These are phyloP conservation scores for Chrysolina americana DNA, from an alignment of 2,888 invertebrate species.

Conservation along the genomic window DNA sequence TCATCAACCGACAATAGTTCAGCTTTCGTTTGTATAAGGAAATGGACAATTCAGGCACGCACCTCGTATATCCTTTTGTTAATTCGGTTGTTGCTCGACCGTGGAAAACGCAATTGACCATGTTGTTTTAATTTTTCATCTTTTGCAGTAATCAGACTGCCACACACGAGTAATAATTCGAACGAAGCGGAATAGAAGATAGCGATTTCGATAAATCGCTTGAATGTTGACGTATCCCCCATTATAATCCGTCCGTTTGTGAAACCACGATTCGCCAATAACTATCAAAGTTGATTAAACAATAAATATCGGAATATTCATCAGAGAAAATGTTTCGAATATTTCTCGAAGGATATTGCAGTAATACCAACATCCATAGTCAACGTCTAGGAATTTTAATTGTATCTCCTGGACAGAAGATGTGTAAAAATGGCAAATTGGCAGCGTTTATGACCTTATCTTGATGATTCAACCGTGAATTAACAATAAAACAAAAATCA, in stretches of 20 bases:
- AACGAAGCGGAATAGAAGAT: slow-evolving; percentile 30
- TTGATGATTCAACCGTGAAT: slow-evolving; percentile 42
- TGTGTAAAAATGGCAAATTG: slow-evolving; percentile 48
- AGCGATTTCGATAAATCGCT: slow-evolving; percentile 34
- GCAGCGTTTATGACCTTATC: slow-evolving; percentile 46
- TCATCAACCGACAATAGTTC: too few relatives aligned
- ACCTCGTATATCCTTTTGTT: background rate
- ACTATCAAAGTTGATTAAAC: slow-evolving; percentile 47
- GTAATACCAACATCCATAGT: slow-evolving; percentile 38
- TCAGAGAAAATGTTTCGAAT: slow-evolving; percentile 35
- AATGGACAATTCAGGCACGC: background rate
- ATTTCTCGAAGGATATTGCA: slow-evolving; percentile 32
- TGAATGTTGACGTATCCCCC: slow-evolving; percentile 37
- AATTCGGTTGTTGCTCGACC: background rate
- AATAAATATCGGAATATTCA: slow-evolving; percentile 47
- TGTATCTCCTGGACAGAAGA: slow-evolving; percentile 47
- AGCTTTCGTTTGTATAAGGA: too few relatives aligned
- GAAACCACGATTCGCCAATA: slow-evolving; percentile 45
- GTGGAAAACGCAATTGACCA: slow-evolving; percentile 3
- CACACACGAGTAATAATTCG: slow-evolving; percentile 5
- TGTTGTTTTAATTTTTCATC: background rate
- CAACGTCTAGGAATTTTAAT: slow-evolving; percentile 48
- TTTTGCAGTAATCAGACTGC: background rate
- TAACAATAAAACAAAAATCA: slow-evolving; percentile 45
- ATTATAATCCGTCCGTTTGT: slow-evolving; percentile 38